Evolutionary conservation across 2,797 vertebrate species (phyloP), one percentile per base, ranked within the genome.

Genomic region (Lemur catta): DNA sequence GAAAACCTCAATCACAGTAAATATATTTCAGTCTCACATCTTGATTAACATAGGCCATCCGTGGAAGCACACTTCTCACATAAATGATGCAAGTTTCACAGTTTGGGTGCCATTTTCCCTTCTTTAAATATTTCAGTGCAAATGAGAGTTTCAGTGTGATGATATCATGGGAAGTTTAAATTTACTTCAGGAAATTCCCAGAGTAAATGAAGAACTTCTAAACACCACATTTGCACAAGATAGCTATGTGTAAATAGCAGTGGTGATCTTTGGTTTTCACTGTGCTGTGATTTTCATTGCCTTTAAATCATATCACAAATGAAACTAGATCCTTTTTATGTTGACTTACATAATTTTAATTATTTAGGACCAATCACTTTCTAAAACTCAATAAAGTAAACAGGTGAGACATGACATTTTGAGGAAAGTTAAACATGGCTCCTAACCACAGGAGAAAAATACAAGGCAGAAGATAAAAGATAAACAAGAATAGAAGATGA

Each of bases 101-200:
- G 91, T 69, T 91, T 91, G 75, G 52, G 95, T 96, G 82, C 79
- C 91, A 94, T 95, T 95, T 96, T 78, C 43, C n/a, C 79, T 74
- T 69, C 81, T 59, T 96, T 94, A 97, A 97, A 96, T 96, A 97
- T 93, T 94, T 91, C 69, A 72, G 85, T 81, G 91, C 84, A 96
- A 97, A 95, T 69, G 76, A 97, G 91, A 92, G 82, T 88, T 92
- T 97, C 72, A 95, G 80, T 82, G 57, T 20, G 41, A 93, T 10
- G 41, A 87, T 94, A 95, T 75, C 24, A 81, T 79, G 91, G 86
- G 43, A 91, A 94, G 61, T 85, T 95, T 91, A 95, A 91, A 88
- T 93, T 94, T 75, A 79, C 1, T 80, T 86, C 65, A 93, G 97
- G 97, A 97, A 91, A 97, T 95, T 94, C 96, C 95, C 91, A 74